Conservation (phyloP, 53 echinoderm and acorn worm species). For the Luidia sarsii region DNA sequence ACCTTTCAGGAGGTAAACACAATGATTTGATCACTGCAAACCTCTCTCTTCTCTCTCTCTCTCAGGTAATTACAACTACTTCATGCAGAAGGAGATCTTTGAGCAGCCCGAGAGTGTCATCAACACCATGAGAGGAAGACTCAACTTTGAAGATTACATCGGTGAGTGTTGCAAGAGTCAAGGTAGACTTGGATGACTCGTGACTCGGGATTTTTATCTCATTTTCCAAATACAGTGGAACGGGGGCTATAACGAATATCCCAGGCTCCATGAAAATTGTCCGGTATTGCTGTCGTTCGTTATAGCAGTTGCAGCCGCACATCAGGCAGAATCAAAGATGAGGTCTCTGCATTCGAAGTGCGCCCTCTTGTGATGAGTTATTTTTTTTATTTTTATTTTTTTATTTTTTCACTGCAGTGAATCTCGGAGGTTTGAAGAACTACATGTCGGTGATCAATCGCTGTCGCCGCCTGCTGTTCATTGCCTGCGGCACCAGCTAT, state of each 20-base stretch:
- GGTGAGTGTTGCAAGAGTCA: no score
- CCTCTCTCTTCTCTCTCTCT: neutral
- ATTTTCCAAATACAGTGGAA: no score
- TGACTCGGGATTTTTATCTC: no score
- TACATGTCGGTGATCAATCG: slow-evolving; percentile 83
- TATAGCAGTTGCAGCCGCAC: no score
- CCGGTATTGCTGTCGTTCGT: no score
- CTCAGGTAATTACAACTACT: slow-evolving; percentile 87
- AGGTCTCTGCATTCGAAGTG: no score
- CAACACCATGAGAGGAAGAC: slow-evolving; percentile 97
- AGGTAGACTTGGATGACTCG: no score
- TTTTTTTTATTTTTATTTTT: slow-evolving; percentile 12
- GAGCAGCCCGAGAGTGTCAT: slow-evolving; percentile 97
- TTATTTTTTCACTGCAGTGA: slow-evolving; percentile 60
- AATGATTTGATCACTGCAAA: neutral
- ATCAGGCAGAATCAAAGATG: no score
- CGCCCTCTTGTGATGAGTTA: no score
- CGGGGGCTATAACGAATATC: no score
- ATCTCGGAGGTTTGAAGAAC: slow-evolving; percentile 82
- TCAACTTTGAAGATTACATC: slow-evolving; percentile 83
- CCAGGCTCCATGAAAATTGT: no score
- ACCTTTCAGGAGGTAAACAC: neutral
- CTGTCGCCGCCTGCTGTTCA: slow-evolving; percentile 87
- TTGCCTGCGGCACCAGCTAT: slow-evolving; percentile 97
- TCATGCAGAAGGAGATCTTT: slow-evolving; percentile 99